Evolutionary conservation across 2,888 invertebrate genomes (phyloP), one percentile per base, ranked within the genome.

Genomic region (Ennomos fuscantarius): DNA sequence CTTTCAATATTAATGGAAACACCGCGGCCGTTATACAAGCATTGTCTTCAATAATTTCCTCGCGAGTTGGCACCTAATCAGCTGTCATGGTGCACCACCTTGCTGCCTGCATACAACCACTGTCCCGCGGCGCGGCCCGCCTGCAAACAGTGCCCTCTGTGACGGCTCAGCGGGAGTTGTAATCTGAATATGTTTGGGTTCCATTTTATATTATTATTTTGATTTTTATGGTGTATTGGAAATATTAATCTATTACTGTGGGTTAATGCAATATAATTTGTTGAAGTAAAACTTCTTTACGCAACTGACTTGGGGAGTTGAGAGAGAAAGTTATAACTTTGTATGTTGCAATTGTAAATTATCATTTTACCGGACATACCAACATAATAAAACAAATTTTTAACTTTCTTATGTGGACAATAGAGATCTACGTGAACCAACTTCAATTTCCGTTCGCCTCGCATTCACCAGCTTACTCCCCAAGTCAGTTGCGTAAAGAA

Each of bases 81-180:
- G n/a, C 37, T 56, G 51, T 47, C 55, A 44, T n/a, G 46, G 52
- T 43, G 55, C 37, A 40, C 63, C 58, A 61, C 56, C 59, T 46
- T 47, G 48, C 60, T 60, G 65, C 58, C 66, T 60, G 50, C 58
- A 44, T 43, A 57, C 57, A 57, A 57, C 52, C 57, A 52, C 45
- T 13, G 47, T 31, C 46, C 60, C 64, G 60, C 64, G 68, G 62
- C 48, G 55, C 57, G 51, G 41, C 69, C 62, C 73, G 69, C 70
- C 68, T 62, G 49, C 62, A 53, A 56, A 60, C 57, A 71, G 73
- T 73, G 69, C 73, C 77, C 74, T 73, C 73, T 65, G 66, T 43
- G 36, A 32, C 40, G 9, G 33, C 45, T 5, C 51, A 48, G 57
- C 57, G 64, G 57, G 63, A 55, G 9, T 11, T 12, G 9, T 8